phyloP scores from a whole-genome alignment of 2,797 vertebrate genomes.

The Microcaecilia unicolor region DNA sequence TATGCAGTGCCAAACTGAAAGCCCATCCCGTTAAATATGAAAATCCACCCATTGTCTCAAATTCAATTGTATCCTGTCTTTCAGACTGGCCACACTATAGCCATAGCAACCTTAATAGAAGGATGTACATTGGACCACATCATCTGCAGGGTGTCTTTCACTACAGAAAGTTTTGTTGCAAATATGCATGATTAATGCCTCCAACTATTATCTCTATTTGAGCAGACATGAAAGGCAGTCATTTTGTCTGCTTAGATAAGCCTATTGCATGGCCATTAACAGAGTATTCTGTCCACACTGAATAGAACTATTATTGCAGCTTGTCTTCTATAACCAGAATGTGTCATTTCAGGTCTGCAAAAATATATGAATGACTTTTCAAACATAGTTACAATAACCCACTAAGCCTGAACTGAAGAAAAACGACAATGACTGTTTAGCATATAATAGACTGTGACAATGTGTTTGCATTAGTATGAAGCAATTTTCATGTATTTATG shows the following conservation, averaged over 20 bases:
- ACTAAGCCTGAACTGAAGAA: constrained; percentile 29
- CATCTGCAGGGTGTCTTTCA: constrained; percentile 29
- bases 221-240: constrained; percentile 35
- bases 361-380: constrained; percentile 40
- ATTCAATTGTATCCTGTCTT: constrained; percentile 34
- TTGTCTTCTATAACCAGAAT: constrained; percentile 35
- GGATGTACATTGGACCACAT: constrained; percentile 18
- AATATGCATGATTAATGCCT: constrained; percentile 45
- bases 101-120: constrained; percentile 32
- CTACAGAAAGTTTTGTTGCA: constrained; percentile 31
- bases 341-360: constrained; percentile 34
- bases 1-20: constrained; percentile 30
- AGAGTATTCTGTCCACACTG: constrained; percentile 11
- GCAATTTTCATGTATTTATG: constrained; percentile 35
- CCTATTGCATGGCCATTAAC: constrained; percentile 35
- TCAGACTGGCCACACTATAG: constrained; percentile 22
- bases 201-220: constrained; percentile 49
- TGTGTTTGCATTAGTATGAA: constrained; percentile 31
- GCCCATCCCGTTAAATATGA: constrained; percentile 33
- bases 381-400: constrained; percentile 38
- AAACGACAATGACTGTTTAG: constrained; percentile 28
- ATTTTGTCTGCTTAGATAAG: constrained; percentile 39
- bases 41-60: constrained; percentile 42
- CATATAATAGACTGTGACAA: constrained; percentile 21
- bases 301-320: constrained; percentile 25